Conservation (phyloP, 2,797 vertebrate genomes). For the Takifugu ocellatus region DNA sequence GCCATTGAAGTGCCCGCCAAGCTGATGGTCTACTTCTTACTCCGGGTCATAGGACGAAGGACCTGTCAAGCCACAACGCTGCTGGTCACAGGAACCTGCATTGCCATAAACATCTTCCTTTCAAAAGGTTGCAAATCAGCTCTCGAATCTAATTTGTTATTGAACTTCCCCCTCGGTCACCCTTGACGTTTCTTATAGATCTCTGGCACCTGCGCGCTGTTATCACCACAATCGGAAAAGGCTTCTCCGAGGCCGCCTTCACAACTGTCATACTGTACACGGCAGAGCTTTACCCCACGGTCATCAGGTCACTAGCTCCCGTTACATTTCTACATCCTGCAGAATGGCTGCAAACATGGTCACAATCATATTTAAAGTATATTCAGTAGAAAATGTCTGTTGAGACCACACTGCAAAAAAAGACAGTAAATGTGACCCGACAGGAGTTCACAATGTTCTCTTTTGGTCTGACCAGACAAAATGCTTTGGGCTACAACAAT, state of each 20-base stretch:
- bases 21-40: constrained; percentile 63
- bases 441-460: neutral
- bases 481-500: constrained; percentile 78
- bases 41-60: constrained; percentile 75
- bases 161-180: neutral
- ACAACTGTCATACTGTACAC: constrained; percentile 80
- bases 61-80: constrained; percentile 70
- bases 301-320: constrained; percentile 77
- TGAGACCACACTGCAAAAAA: neutral
- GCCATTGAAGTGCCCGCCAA: constrained; percentile 85
- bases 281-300: constrained; percentile 85
- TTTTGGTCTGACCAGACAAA: constrained; percentile 75
- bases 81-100: constrained; percentile 69
- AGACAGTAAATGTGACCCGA: no score
- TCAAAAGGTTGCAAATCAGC: constrained; percentile 27
- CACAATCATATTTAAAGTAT: neutral
- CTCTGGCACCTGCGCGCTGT: constrained; percentile 62
- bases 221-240: constrained; percentile 80
- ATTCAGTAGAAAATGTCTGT: neutral
- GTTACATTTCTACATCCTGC: neutral
- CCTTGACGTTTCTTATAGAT: constrained; percentile 41
- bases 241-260: constrained; percentile 84
- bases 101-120: constrained; percentile 67
- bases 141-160: neutral
- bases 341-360: no score